Evolutionary conservation across 30 jellyfish, hydroid and myxozoan genomes (phyloP).

Genomic region (Kudoa iwatai): DNA sequence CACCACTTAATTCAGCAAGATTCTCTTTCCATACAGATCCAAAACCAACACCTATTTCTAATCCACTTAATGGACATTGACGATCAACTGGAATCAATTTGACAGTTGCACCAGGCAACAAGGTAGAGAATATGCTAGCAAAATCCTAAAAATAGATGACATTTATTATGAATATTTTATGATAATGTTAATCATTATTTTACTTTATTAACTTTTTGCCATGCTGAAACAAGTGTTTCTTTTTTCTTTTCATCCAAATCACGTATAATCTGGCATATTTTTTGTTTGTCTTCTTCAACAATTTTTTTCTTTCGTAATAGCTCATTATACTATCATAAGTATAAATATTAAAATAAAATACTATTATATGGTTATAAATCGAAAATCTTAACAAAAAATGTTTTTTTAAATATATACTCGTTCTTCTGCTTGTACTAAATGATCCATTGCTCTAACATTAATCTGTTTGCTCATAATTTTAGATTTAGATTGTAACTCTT

Average conservation of each 20-base stretch:
- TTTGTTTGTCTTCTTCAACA: conserved; percentile 31
- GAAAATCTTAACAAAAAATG: background rate
- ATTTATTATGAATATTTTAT: no score
- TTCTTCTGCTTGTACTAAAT: conserved; percentile 86
- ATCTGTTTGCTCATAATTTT: conserved; percentile 42
- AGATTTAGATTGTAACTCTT: conserved; percentile 14
- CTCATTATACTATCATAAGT: conserved; percentile 18
- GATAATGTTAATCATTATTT: no score
- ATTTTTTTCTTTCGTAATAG: conserved; percentile 40
- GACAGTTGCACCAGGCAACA: conserved; percentile 76
- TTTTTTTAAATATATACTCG: conserved; percentile 5
- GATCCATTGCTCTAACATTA: conserved; percentile 77
- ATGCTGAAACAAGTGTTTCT: conserved; percentile 32
- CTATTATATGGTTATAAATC: background rate
- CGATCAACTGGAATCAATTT: conserved; percentile 72
- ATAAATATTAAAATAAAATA: background rate
- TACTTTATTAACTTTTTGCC: conserved; percentile 81
- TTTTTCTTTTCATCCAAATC: conserved; percentile 57
- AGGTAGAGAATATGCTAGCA: conserved; percentile 69
- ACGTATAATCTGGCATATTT: conserved; percentile 37
- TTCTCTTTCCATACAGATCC: conserved; percentile 92
- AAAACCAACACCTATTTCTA: conserved; percentile 72
- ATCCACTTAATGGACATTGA: conserved; percentile 27
- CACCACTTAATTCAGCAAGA: conserved; percentile 80
- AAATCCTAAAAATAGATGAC: conserved; percentile 20